These are phyloP conservation scores for Halocaridina rubra DNA, from an alignment of 2,888 invertebrate genomes.

Conservation along the genomic window DNA sequence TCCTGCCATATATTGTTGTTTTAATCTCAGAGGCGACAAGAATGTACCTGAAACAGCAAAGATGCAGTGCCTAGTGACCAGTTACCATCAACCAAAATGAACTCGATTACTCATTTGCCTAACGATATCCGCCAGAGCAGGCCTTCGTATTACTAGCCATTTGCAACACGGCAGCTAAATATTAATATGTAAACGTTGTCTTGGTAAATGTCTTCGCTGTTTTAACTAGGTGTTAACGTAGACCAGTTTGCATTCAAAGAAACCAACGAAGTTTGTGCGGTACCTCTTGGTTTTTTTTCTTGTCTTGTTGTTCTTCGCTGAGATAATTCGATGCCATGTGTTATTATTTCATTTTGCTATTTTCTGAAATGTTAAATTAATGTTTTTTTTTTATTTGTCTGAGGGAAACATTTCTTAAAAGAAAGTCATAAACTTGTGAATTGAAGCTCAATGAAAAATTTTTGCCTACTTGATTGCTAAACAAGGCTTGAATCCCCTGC, in stretches of 20 bases:
- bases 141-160: constrained; percentile 46
- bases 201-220: constrained; percentile 45
- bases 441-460: too few species aligned
- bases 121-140: constrained; percentile 29
- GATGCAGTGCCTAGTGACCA: neutral
- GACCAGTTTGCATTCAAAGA: constrained; percentile 11
- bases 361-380: neutral
- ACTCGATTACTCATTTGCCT: neutral
- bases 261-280: constrained; percentile 37
- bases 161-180: constrained; percentile 56
- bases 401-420: neutral
- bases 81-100: neutral
- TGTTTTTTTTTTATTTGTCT: neutral
- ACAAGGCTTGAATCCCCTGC: too few species aligned
- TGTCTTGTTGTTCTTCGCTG: neutral
- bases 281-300: neutral
- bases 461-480: too few species aligned
- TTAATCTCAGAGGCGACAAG: too few species aligned
- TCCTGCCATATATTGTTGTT: too few species aligned
- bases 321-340: neutral
- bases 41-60: too few species aligned
- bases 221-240: constrained; percentile 37
- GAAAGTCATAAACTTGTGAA: too few species aligned
- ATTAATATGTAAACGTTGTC: constrained; percentile 40
- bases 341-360: neutral